phyloP scores from a whole-genome alignment of 2,113 vertebrate species.

The Nettapus auritus region DNA sequence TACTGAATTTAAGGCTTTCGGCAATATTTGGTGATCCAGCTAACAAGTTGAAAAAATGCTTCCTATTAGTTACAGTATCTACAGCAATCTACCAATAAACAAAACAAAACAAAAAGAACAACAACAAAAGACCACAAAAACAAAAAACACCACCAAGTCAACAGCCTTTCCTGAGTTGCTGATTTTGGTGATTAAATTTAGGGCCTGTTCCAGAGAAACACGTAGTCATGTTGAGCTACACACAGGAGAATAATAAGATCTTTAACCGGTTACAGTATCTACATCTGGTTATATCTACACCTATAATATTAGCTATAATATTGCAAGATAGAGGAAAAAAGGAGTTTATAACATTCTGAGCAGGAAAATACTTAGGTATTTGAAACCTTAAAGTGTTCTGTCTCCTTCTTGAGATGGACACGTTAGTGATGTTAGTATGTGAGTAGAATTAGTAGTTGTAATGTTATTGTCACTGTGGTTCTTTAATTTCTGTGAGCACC shows the following conservation, averaged over 20 bases:
- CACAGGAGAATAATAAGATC: background rate
- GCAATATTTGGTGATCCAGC: background rate
- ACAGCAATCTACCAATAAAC: background rate
- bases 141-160: rapidly evolving
- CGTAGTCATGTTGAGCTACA: background rate
- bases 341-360: background rate
- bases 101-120: too few relatives aligned
- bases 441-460: background rate
- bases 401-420: background rate
- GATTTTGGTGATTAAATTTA: background rate
- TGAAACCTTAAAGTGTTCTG: background rate
- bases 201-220: background rate
- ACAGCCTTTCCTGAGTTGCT: rapidly evolving
- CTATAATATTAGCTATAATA: background rate
- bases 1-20: background rate
- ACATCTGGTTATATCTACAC: background rate
- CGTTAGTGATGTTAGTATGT: background rate
- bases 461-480: background rate
- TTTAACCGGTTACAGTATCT: background rate
- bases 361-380: background rate
- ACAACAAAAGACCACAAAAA: too few relatives aligned
- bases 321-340: background rate
- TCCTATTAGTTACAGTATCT: background rate
- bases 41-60: background rate
- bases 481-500: background rate